These are phyloP conservation scores for Glyptemys insculpta DNA, from an alignment of 2,797 vertebrate species.

Conservation along the genomic window DNA sequence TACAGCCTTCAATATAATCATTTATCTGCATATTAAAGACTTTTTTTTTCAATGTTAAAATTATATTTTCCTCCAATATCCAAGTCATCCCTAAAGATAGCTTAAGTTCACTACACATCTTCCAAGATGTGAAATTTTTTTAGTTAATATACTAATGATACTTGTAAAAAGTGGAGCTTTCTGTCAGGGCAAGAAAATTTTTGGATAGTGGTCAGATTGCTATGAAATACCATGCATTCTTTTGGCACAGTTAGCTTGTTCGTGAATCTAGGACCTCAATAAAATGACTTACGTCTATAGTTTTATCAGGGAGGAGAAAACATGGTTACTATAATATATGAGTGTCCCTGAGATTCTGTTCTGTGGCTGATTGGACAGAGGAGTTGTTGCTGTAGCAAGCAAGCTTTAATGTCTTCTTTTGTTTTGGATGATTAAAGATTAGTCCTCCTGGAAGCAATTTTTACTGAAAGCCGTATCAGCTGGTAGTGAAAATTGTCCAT, in stretches of 20 bases:
- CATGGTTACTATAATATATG: neutral
- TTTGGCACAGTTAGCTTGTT: neutral
- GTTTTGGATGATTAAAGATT: neutral
- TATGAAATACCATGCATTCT: neutral
- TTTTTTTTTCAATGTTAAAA: neutral
- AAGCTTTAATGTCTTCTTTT: neutral
- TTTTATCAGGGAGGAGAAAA: neutral
- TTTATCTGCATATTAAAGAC: neutral
- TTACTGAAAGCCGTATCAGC: neutral
- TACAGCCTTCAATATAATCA: neutral
- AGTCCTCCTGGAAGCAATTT: neutral
- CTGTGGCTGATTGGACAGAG: neutral
- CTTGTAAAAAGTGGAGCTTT: neutral
- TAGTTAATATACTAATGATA: neutral
- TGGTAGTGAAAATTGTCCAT: neutral
- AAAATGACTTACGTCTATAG: neutral
- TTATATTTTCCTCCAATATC: neutral
- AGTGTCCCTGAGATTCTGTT: neutral
- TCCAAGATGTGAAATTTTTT: neutral
- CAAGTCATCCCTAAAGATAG: neutral
- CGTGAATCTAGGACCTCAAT: neutral
- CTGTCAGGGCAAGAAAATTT: neutral
- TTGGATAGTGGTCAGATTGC: neutral
- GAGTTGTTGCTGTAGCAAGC: neutral
- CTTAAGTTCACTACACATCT: neutral